These are phyloP conservation scores for Hypselothyrea guttata DNA, from an alignment of 2,888 invertebrate genomes.

Conservation along the genomic window DNA sequence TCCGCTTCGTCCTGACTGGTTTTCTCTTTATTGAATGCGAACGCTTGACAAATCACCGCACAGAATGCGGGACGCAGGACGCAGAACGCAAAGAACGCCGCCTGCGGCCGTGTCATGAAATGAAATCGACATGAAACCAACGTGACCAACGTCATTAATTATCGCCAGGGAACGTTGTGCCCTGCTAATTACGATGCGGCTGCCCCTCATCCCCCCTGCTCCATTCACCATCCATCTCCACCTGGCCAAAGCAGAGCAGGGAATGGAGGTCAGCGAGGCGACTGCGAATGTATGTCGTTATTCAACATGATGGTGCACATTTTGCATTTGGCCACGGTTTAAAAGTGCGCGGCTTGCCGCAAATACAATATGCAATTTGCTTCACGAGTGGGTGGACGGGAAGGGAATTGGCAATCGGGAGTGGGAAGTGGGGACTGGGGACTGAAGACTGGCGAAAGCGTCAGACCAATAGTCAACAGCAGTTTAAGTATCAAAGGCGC, in stretches of 20 bases:
- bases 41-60: constrained; percentile 72
- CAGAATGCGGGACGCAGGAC: constrained; percentile 11
- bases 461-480: constrained; percentile 20
- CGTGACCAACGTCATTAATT: constrained; percentile 78
- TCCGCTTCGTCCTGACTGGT: too few relatives aligned
- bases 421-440: neutral
- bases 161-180: constrained; percentile 68
- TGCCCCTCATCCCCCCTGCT: neutral
- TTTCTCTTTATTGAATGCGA: constrained; percentile 54
- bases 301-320: constrained; percentile 66
- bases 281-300: constrained; percentile 41
- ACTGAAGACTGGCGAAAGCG: neutral
- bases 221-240: too few relatives aligned
- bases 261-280: neutral
- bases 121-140: constrained; percentile 77
- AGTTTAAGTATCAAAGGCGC: neutral
- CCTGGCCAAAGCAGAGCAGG: too few relatives aligned
- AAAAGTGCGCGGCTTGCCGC: constrained; percentile 67
- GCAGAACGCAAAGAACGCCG: constrained; percentile 18
- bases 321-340: constrained; percentile 66
- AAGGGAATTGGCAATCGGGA: neutral
- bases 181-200: constrained; percentile 65
- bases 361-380: constrained; percentile 58
- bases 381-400: neutral
- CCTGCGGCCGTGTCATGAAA: constrained; percentile 73